Conservation (phyloP, 2,113 vertebrate species). For the Thunnus thynnus region DNA sequence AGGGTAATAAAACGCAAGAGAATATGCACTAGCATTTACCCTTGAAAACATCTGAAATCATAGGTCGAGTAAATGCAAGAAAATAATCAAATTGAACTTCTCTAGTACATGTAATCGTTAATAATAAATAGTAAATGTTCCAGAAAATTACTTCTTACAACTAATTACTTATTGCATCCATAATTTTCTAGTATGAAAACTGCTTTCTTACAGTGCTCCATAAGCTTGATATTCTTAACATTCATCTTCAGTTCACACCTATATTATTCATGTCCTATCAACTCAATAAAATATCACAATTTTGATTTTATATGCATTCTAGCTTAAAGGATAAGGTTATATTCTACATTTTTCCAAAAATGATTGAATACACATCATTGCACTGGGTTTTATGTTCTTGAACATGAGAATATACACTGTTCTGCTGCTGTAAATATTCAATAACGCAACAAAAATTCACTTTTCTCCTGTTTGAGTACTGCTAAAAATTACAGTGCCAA, state of each 20-base stretch:
- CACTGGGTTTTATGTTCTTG: constrained; percentile 4
- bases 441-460: background rate
- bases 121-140: constrained; percentile 21
- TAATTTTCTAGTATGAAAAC: background rate
- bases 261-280: background rate
- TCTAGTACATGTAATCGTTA: constrained; percentile 12
- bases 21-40: constrained; percentile 12
- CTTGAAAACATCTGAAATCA: constrained; percentile 26
- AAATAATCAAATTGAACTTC: constrained; percentile 14
- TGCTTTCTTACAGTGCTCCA: background rate
- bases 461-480: background rate
- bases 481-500: background rate
- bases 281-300: background rate
- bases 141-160: constrained; percentile 1
- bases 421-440: background rate
- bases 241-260: background rate
- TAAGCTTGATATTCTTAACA: background rate
- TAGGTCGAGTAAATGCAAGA: constrained; percentile 8
- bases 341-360: constrained; percentile 11
- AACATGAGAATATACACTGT: background rate
- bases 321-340: background rate
- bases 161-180: constrained; percentile 2
- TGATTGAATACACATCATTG: constrained; percentile 50
- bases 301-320: background rate
- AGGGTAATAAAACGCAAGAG: constrained; percentile 27